Conservation (phyloP, 64 coral and sea anemone species). For the Astreopora myriophthalma region DNA sequence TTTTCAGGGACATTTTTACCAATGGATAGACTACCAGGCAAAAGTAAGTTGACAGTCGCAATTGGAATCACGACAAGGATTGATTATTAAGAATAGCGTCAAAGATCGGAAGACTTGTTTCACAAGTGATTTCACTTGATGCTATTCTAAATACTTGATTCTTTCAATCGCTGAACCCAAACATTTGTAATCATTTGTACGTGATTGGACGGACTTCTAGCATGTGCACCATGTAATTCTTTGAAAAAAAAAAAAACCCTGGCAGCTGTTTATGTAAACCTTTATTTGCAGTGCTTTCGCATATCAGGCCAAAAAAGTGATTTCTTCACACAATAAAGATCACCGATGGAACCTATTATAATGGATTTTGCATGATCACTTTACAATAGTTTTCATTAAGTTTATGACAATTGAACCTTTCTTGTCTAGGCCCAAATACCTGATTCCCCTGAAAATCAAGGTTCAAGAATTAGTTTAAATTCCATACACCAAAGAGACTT, state of each 20-base stretch:
- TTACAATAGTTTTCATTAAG: no score
- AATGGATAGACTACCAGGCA: neutral
- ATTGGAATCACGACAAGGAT: neutral
- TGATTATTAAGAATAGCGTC: neutral
- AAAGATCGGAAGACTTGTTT: neutral
- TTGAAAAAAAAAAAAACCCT: no score
- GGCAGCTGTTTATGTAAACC: no score
- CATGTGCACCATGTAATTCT: no score
- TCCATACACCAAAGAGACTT: neutral
- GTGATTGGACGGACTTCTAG: neutral
- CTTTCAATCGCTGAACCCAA: neutral
- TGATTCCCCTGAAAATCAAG: no score
- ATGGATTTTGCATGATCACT: no score
- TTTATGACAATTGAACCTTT: no score
- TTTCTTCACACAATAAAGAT: no score
- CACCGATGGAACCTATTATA: no score
- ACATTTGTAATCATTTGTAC: neutral
- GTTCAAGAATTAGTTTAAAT: neutral
- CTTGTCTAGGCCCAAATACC: neutral
- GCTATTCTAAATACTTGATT: neutral
- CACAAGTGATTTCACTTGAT: neutral
- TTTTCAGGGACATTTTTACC: neutral
- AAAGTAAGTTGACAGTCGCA: neutral
- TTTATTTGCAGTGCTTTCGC: no score
- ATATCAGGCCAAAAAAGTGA: no score